These are phyloP conservation scores for Drosophila emarginata DNA, from an alignment of 2,888 invertebrate species.

Conservation along the genomic window DNA sequence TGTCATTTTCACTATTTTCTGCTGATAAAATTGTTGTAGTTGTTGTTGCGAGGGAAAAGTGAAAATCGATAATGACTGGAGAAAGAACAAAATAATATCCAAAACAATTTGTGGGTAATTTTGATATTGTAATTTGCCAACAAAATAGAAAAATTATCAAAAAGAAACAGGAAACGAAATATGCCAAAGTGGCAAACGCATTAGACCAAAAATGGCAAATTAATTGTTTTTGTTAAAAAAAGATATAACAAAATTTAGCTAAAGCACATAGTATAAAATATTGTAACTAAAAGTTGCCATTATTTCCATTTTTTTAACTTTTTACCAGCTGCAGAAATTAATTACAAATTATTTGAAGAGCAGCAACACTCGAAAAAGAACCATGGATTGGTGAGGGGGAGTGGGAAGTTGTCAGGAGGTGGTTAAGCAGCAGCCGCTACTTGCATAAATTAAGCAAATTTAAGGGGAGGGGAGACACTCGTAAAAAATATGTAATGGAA, in stretches of 20 bases:
- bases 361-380: slow-evolving; percentile 4
- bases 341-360: slow-evolving; percentile 67
- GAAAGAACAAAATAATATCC: slow-evolving; percentile 34
- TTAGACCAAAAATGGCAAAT: slow-evolving; percentile 69
- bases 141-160: slow-evolving; percentile 15
- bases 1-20: slow-evolving; percentile 7
- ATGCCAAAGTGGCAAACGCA: slow-evolving; percentile 53
- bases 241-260: slow-evolving; percentile 13
- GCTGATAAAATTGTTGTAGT: slow-evolving; percentile 33
- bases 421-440: slow-evolving; percentile 43
- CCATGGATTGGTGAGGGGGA: background rate
- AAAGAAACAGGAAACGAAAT: slow-evolving; percentile 30
- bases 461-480: background rate
- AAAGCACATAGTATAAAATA: slow-evolving; percentile 16
- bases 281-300: slow-evolving; percentile 37
- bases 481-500: slow-evolving; percentile 45
- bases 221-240: slow-evolving; percentile 47
- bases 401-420: background rate
- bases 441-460: slow-evolving; percentile 65
- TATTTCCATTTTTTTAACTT: slow-evolving; percentile 9
- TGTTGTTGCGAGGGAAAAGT: slow-evolving; percentile 30
- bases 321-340: slow-evolving; percentile 68
- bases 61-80: slow-evolving; percentile 65
- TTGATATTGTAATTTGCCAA: slow-evolving; percentile 64
- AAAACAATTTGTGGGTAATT: slow-evolving; percentile 53